A percentile compares a stretch with the other conserved stretches of the same genome.
These are phyloP conservation scores for Pseudocheirus occidentalis DNA, from an alignment of 2,797 vertebrate species.

Conservation along the genomic window DNA sequence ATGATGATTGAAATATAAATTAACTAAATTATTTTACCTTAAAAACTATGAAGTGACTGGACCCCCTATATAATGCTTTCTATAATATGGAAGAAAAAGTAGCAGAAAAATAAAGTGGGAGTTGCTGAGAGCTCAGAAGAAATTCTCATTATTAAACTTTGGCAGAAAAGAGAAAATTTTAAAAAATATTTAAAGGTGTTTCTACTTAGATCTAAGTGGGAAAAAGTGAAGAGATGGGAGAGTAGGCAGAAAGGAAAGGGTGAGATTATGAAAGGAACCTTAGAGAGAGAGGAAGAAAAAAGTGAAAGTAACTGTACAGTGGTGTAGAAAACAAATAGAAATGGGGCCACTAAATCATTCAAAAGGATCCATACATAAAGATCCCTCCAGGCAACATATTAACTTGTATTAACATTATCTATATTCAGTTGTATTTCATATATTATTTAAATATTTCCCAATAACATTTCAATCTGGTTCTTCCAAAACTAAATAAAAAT, in stretches of 20 bases:
- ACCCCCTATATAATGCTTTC: neutral
- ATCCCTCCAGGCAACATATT: neutral
- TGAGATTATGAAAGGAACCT: neutral
- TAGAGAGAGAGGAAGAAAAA: neutral
- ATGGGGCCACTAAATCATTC: neutral
- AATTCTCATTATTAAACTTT: slow-evolving; percentile 19
- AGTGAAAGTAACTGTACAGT: neutral
- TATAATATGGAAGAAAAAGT: slow-evolving; percentile 61
- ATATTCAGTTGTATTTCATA: neutral
- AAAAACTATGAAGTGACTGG: neutral
- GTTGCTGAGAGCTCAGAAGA: slow-evolving; percentile 45
- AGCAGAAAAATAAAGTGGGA: slow-evolving; percentile 27
- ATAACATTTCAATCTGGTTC: neutral
- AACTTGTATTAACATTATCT: neutral
- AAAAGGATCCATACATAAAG: neutral
- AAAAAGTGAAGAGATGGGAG: neutral
- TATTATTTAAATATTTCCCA: neutral
- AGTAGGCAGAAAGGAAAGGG: neutral
- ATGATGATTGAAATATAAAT: neutral
- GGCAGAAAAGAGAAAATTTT: slow-evolving; percentile 5
- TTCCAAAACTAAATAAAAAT: too few relatives aligned
- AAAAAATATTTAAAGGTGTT: neutral
- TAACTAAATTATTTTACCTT: neutral
- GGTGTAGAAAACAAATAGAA: neutral
- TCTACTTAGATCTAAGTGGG: neutral